Base-by-base conservation (phyloP, 1,140 invertebrate species). In the Caerostris darwini region DNA sequence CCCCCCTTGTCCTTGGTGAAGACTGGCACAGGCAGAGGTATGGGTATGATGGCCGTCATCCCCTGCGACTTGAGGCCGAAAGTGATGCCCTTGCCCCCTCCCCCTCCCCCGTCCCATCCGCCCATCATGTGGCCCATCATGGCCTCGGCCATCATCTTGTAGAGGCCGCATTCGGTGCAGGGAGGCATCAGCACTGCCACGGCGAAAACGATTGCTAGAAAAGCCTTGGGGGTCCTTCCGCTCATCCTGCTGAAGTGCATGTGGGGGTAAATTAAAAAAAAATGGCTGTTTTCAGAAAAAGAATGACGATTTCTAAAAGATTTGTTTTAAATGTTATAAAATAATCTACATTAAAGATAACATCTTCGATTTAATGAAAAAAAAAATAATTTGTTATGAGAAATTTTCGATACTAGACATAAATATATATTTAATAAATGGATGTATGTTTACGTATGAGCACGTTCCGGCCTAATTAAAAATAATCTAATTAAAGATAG, bases 11-110 rank as follows among this genome's bases (percentile, higher is more conserved):
- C 85, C 34, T 90, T 94, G 59, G 87, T 83, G 77, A 94, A 94
- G 10, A 94, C 59, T 12, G 93, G 93, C 4, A 94, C 14, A 2
- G 93, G 93, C 7, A 94, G 12, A 3, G 93, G 93, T 8, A 94
- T 61, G 3, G 93, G 93, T 5, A 94, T 94, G 19, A 94, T 90
- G 53, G 93, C 93, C 17, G 93, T 94, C 93, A 94, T 94, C 8
- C 93, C 93, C 12, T 94, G 90, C 6, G 77, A 90, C 58, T 90
- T 94, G n/a, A 94, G 50, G n/a, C 93, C 93, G 6, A 94, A 87
- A 7, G 87, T 90, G 61, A 90, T 53, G 1, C 87, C 87, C 53
- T 94, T 94, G 19, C 61, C 53, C 0, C 58, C 81, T n/a, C 58
- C 81, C 7, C 69, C 89, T 10, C 81, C 90, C 7, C 61, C n/a